A percentile compares a stretch with the other conserved stretches of the same genome.
Evolutionary conservation across 2,888 invertebrate species (phyloP).

Genomic region (Caenorhabditis plicata): DNA sequence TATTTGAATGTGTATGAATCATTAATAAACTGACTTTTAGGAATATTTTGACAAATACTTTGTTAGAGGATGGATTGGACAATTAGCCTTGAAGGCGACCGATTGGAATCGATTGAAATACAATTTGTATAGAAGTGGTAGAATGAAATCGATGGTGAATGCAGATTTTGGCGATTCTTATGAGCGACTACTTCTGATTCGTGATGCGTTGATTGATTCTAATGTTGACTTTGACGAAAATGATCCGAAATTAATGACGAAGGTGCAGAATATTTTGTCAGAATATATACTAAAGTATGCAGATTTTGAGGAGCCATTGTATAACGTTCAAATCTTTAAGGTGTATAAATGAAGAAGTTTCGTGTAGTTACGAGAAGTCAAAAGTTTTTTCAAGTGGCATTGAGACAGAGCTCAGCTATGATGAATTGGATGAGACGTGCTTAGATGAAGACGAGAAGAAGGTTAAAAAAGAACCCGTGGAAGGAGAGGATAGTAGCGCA

Average conservation of each 20-base stretch:
- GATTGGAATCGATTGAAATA: conserved; percentile 30
- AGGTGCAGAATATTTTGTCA: conserved; percentile 18
- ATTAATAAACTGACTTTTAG: conserved; percentile 21
- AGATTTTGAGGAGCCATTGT: neutral
- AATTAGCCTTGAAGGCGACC: conserved; percentile 35
- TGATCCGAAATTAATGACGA: conserved; percentile 11
- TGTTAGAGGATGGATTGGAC: conserved; percentile 49
- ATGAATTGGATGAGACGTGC: conserved; percentile 14
- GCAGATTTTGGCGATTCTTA: conserved; percentile 13
- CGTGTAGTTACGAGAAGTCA: conserved; percentile 15
- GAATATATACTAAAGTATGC: conserved; percentile 20
- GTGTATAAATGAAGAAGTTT: conserved; percentile 11
- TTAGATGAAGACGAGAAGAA: neutral
- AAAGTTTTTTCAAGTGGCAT: conserved; percentile 7
- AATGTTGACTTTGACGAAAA: conserved; percentile 7
- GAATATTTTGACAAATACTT: conserved; percentile 48
- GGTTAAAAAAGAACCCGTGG: neutral
- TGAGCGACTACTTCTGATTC: conserved; percentile 22
- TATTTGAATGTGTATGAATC: conserved; percentile 9
- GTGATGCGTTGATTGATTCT: conserved; percentile 18
- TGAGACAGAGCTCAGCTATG: conserved; percentile 11
- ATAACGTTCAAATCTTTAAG: conserved; percentile 2
- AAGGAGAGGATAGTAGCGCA: neutral
- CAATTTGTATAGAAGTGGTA: conserved; percentile 19
- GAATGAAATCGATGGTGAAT: conserved; percentile 14